Base-by-base conservation (phyloP, 2,888 invertebrate species). In the Desoria tigrina region DNA sequence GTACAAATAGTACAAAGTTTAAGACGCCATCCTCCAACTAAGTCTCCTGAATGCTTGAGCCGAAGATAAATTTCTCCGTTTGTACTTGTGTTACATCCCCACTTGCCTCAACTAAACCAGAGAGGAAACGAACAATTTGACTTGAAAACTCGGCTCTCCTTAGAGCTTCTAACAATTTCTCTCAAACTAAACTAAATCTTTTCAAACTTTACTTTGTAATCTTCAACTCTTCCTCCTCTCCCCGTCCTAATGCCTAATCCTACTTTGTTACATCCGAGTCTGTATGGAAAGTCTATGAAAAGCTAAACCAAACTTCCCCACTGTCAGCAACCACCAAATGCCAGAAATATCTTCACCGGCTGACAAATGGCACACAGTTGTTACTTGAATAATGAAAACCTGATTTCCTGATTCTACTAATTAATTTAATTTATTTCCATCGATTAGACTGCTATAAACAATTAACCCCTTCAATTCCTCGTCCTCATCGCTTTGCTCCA, bases 41-140 rank as follows among this genome's bases (percentile, higher is more conserved):
- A 51, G n/a, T n/a, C 51, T 51, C 27, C 23, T 51, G 51, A 51
- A 51, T 51, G 51, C 26, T 45, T 51, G 26, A 51, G 32, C n/a
- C n/a, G n/a, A 32, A 55, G 32, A 55, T 55, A 55, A 55, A 55
- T 55, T 55, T 51, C 51, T 51, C 23, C 45, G 51, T 51, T 51
- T 51, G 51, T 51, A 51, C 51, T 18, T 51, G 26, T 51, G 51
- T 51, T 18, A 55, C 55, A 55, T 55, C 55, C 21, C 32, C 55
- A 55, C 55, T 55, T 55, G 55, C 9, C 23, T 51, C 51, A 51
- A 24, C 51, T 26, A 24, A 45, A 45, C 45, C 16, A 45, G n/a
- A n/a, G n/a, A n/a, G 45, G 21, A 45, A 45, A n/a, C 6, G 55
- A 32, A 55, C 55, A 55, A 55, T 55, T 55, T 55, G 55, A 27